phyloP scores from a whole-genome alignment of 1,140 invertebrate species.

The Lerema accius region DNA sequence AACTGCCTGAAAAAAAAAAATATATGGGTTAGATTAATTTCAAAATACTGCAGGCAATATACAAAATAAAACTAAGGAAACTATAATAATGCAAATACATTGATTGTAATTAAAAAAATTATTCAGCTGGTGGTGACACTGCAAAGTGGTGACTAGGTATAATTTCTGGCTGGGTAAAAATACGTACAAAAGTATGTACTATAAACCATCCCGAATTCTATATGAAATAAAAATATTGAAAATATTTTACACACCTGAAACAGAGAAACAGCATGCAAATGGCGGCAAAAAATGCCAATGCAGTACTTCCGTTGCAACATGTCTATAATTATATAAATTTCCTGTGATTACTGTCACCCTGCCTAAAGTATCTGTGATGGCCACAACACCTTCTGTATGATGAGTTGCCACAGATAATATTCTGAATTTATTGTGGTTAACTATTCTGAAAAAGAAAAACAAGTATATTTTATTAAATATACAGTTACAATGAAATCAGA shows the following conservation, averaged over 20 bases:
- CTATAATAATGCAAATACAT: too few relatives aligned
- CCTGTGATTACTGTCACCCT: slow-evolving; percentile 61
- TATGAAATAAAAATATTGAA: too few relatives aligned
- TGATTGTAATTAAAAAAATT: too few relatives aligned
- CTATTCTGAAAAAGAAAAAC: slow-evolving; percentile 50
- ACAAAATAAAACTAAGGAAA: too few relatives aligned
- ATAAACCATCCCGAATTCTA: too few relatives aligned
- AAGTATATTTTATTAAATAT: too few relatives aligned
- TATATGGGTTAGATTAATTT: neutral
- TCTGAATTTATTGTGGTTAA: slow-evolving; percentile 56
- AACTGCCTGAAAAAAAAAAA: slow-evolving; percentile 61
- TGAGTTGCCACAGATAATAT: slow-evolving; percentile 64
- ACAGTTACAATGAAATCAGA: too few relatives aligned
- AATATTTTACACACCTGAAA: slow-evolving; percentile 56
- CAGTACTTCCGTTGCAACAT: slow-evolving; percentile 62
- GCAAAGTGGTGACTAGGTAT: too few relatives aligned
- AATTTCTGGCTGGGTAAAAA: too few relatives aligned
- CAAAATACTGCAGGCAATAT: too few relatives aligned
- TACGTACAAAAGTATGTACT: too few relatives aligned
- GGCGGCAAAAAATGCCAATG: slow-evolving; percentile 80
- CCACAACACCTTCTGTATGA: slow-evolving; percentile 55
- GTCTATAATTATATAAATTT: slow-evolving; percentile 55
- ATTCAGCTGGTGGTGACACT: too few relatives aligned
- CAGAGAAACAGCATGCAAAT: slow-evolving; percentile 66
- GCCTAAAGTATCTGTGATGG: slow-evolving; percentile 68